Base-by-base conservation (phyloP, 1,140 invertebrate species). In the Holcopasites calliopsidis region DNA sequence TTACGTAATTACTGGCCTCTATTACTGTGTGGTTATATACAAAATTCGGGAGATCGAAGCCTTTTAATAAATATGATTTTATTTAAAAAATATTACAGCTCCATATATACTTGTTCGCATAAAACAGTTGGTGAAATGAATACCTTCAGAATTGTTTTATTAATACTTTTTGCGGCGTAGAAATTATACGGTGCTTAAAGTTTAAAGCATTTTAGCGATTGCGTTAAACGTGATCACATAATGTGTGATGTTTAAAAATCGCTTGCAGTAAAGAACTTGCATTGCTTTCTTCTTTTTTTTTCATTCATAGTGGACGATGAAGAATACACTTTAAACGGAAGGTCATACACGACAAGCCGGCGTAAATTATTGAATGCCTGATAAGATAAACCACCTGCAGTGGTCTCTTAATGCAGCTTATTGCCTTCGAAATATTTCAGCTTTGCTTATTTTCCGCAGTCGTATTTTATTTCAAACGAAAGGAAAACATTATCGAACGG, bases 1-100 rank as follows among this genome's bases (percentile, higher is more conserved):
- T 28, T 55, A 52, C 42, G 40, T 54, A 35, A 66, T 65, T 65
- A 73, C 57, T 58, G 72, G 33, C 52, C 72, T 68, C 21, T 71
- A 21, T 68, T 68, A 26, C n/a, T 23, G 3, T 73, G 5, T 65
- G 35, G n/a, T 23, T 68, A 49, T 58, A 58, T 2, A 55, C 65
- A 13, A 47, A 31, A 1, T 55, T 6, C 28, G 47, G 35, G 42
- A 21, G 11, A 26, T 54, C 40, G 7, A 68, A 33, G 40, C 11
- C 31, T 49, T 73, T 65, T 65, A 73, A 65, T 65, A 73, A 73
- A 73, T 44, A 42, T 3, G 11, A 1, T 62, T 31, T 65, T 54
- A 42, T 64, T 73, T 73, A 31, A 13, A 62, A 64, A 1, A 18
- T 23, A 11, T 18, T 31, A 21, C 11, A 6, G 16, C 1, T 31